Percentiles rank a stretch among this genome's conserved stretches.
These are phyloP conservation scores for Nycticebus coucang DNA, from an alignment of 2,113 vertebrate genomes.

Conservation along the genomic window DNA sequence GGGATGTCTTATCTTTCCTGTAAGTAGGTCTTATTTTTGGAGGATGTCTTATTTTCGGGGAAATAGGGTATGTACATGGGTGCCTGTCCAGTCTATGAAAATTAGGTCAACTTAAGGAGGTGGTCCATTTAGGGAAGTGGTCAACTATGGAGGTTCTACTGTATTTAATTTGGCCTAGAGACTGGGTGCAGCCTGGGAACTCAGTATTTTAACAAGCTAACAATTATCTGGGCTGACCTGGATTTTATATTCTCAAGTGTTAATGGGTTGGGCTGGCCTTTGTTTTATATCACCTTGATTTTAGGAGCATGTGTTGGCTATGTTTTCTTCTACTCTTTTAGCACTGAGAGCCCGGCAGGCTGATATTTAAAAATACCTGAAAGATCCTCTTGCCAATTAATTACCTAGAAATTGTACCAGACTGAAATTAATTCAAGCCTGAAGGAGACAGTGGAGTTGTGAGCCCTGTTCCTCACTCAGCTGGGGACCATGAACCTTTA, in stretches of 20 bases:
- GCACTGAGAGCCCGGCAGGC: constrained; percentile 1
- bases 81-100: too few relatives aligned
- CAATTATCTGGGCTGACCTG: constrained; percentile 61
- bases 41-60: too few relatives aligned
- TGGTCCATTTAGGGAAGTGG: too few relatives aligned
- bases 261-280: constrained; percentile 48
- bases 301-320: constrained; percentile 46
- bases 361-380: constrained; percentile 67
- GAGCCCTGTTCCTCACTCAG: not conserved
- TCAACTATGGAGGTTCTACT: too few relatives aligned
- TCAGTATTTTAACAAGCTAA: constrained; percentile 43
- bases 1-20: too few relatives aligned
- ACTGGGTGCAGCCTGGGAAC: not conserved
- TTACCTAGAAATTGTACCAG: constrained; percentile 51
- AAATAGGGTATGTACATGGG: too few relatives aligned
- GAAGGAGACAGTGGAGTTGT: not conserved
- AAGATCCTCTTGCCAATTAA: constrained; percentile 66
- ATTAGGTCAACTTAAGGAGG: too few relatives aligned
- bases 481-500: not conserved
- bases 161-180: not conserved
- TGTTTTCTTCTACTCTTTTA: constrained; percentile 44
- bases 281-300: constrained; percentile 65
- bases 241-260: constrained; percentile 58
- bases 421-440: constrained; percentile 48
- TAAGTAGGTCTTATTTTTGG: too few relatives aligned